Evolutionary conservation across 2,113 vertebrate genomes (phyloP).

Genomic region (Carassius auratus): DNA sequence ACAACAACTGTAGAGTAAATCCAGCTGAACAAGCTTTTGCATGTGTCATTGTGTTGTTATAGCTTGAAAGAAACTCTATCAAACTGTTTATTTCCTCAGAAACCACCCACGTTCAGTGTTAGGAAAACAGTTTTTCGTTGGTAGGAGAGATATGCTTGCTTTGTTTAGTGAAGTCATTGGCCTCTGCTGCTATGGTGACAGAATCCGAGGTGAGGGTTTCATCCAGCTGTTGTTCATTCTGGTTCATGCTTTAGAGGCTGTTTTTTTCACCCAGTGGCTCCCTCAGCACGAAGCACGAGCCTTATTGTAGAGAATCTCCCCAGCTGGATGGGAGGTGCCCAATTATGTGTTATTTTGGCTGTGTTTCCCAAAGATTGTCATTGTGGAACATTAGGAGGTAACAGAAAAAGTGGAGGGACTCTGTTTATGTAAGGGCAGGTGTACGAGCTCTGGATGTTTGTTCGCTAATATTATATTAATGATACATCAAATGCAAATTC

Average conservation of each 20-base stretch:
- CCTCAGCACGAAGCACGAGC: neutral
- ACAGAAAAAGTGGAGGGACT: neutral
- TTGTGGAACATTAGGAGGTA: neutral
- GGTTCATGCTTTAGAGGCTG: neutral
- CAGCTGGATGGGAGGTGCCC: conserved; percentile 11
- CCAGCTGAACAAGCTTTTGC: neutral
- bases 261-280: conserved; percentile 10
- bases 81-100: neutral
- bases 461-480: neutral
- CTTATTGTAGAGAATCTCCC: neutral
- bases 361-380: neutral
- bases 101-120: neutral
- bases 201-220: neutral
- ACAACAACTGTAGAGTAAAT: neutral
- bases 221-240: conserved; percentile 15
- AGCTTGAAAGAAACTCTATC: neutral
- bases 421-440: neutral
- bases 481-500: neutral
- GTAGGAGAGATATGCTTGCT: neutral
- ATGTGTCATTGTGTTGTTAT: neutral
- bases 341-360: neutral
- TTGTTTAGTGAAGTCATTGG: neutral
- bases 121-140: neutral
- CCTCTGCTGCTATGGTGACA: conserved; percentile 7
- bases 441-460: neutral